These are phyloP conservation scores for Danio jaintianensis DNA, from an alignment of 2,797 vertebrate species.

Conservation along the genomic window DNA sequence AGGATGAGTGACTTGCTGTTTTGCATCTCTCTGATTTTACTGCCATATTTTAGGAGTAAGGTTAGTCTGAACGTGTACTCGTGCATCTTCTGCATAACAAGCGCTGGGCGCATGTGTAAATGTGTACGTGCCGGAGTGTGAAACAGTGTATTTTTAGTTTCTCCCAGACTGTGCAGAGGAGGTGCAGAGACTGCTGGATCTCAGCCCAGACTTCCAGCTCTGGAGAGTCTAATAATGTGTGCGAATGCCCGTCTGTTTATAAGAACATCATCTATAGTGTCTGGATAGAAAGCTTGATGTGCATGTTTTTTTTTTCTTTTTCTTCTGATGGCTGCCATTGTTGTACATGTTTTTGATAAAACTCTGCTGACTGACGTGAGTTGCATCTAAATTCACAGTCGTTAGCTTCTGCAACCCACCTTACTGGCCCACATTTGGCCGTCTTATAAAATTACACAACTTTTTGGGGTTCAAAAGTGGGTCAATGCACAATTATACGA, in stretches of 20 bases:
- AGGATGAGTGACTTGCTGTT: slow-evolving; percentile 14
- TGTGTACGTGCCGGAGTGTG: slow-evolving; percentile 52
- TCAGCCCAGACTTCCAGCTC: slow-evolving; percentile 69
- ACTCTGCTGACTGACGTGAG: neutral
- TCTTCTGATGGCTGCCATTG: neutral
- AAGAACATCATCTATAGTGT: slow-evolving; percentile 35
- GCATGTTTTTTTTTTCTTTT: neutral
- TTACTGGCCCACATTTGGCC: neutral
- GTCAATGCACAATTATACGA: neutral
- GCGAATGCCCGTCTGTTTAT: slow-evolving; percentile 33
- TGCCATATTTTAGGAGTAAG: slow-evolving; percentile 17
- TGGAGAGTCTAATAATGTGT: slow-evolving; percentile 42
- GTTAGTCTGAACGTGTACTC: slow-evolving; percentile 16
- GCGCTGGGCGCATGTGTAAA: slow-evolving; percentile 49
- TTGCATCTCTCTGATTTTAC: slow-evolving; percentile 2
- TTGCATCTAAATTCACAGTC: neutral
- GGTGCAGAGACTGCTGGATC: slow-evolving; percentile 72
- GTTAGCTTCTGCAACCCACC: slow-evolving; percentile 6
- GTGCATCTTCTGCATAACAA: slow-evolving; percentile 10
- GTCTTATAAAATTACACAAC: slow-evolving; percentile 13
- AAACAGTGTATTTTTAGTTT: slow-evolving; percentile 73
- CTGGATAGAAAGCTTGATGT: slow-evolving; percentile 24
- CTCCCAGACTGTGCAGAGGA: slow-evolving; percentile 74
- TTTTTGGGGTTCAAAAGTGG: slow-evolving; percentile 28
- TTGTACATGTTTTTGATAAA: slow-evolving; percentile 1